These are phyloP conservation scores for Corydoras sp. DNA, from an alignment of 2,113 vertebrate species.

Conservation along the genomic window DNA sequence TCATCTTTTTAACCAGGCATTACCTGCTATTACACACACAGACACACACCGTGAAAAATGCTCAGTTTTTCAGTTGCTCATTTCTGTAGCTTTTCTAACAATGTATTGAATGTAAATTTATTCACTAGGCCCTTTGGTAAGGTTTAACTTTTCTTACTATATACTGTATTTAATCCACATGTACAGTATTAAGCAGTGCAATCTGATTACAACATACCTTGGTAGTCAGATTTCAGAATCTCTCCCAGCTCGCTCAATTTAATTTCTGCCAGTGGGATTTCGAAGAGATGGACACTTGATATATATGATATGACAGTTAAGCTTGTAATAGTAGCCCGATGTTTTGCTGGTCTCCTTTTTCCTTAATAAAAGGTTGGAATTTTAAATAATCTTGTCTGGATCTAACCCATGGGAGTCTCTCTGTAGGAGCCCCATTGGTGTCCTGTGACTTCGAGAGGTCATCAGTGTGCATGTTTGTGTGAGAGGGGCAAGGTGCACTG, in stretches of 20 bases:
- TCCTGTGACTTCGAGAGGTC: constrained; percentile 34
- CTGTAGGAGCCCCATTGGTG: constrained; percentile 19
- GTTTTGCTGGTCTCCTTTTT: constrained; percentile 10
- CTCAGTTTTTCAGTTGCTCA: constrained; percentile 11
- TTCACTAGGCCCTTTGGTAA: too few relatives aligned
- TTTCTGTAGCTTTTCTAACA: constrained; percentile 1
- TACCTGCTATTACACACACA: constrained; percentile 26
- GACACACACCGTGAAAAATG: constrained; percentile 10
- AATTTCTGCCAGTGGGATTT: constrained; percentile 16
- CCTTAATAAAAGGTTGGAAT: constrained; percentile 26
- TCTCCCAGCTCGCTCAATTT: constrained; percentile 11
- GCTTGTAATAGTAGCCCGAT: constrained; percentile 22
- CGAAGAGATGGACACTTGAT: constrained; percentile 24
- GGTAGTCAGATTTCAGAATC: constrained; percentile 4
- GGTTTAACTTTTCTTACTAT: background rate
- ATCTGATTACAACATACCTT: constrained; percentile 20
- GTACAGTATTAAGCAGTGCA: background rate
- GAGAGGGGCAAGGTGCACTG: constrained; percentile 53
- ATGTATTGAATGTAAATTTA: too few relatives aligned
- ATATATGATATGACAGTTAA: constrained; percentile 12
- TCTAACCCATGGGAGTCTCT: constrained; percentile 14
- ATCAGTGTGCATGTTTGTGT: constrained; percentile 24
- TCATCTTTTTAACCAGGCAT: constrained; percentile 34
- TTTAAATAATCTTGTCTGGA: constrained; percentile 36
- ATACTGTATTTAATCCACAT: background rate